These are phyloP conservation scores for Cetonia aurata DNA, from an alignment of 2,888 invertebrate genomes.

Conservation along the genomic window DNA sequence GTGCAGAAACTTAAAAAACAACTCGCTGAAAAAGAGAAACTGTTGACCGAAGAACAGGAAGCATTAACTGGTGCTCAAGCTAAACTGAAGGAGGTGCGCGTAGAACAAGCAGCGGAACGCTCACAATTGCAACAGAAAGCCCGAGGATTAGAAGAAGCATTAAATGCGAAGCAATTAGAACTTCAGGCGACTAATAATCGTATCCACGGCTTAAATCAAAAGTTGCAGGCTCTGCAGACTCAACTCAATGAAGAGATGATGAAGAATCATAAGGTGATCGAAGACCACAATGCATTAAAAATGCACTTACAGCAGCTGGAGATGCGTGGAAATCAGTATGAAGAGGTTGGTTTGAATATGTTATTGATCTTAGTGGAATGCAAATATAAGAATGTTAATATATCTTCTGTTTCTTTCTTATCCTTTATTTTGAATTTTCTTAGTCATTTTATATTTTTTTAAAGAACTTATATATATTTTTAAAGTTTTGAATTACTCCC, in stretches of 20 bases:
- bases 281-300: conserved; percentile 72
- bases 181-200: conserved; percentile 73
- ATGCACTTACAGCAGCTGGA: conserved; percentile 76
- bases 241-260: conserved; percentile 72
- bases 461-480: too few species aligned
- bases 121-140: conserved; percentile 70
- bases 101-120: conserved; percentile 78
- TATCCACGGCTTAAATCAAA: conserved; percentile 71
- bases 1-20: conserved; percentile 89
- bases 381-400: not conserved
- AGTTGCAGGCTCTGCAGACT: conserved; percentile 74
- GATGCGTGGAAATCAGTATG: conserved; percentile 73
- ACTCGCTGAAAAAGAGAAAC: conserved; percentile 87
- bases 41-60: conserved; percentile 80
- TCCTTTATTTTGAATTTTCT: too few species aligned
- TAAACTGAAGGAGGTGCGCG: conserved; percentile 83
- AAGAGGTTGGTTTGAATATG: conserved; percentile 64
- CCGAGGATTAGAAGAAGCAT: conserved; percentile 71
- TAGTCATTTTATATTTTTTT: too few species aligned
- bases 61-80: conserved; percentile 81
- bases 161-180: conserved; percentile 70
- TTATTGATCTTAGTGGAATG: not conserved
- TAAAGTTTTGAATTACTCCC: too few species aligned
- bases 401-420: not conserved
- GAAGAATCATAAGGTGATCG: conserved; percentile 68